Percentiles rank a stretch among this genome's conserved stretches.
Evolutionary conservation across 2,797 vertebrate genomes (phyloP).

Genomic region (Cheirogaleus major): DNA sequence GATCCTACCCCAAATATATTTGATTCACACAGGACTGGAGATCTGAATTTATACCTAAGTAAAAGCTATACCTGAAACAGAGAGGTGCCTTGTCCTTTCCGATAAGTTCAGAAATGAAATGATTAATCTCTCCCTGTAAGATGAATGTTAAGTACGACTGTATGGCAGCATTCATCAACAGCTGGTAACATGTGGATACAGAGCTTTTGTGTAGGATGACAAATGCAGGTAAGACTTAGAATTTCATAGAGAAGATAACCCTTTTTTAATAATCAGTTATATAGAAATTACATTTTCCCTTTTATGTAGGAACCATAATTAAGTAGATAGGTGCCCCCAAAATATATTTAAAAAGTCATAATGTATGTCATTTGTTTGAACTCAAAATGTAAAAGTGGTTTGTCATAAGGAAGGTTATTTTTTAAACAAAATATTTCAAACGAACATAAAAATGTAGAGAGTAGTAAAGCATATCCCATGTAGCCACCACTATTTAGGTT

Average conservation of each 20-base stretch:
- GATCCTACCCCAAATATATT: background rate
- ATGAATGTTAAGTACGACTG: rapidly evolving
- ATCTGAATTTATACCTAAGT: background rate
- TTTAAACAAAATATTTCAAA: background rate
- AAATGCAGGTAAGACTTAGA: background rate
- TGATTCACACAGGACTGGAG: background rate
- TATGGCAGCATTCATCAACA: background rate
- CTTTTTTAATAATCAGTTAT: background rate
- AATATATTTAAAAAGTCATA: background rate
- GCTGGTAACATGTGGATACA: background rate
- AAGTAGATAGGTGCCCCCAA: background rate
- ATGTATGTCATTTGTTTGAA: background rate
- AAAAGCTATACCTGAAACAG: background rate
- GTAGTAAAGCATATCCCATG: background rate
- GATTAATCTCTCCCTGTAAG: background rate
- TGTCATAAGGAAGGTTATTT: background rate
- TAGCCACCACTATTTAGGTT: background rate
- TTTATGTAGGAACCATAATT: background rate
- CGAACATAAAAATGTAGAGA: background rate
- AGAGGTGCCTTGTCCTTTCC: background rate
- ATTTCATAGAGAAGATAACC: background rate
- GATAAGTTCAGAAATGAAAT: background rate
- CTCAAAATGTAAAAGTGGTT: background rate
- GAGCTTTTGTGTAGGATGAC: background rate
- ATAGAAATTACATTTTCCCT: background rate